Evolutionary conservation across 2,888 invertebrate genomes (phyloP), one percentile per base, ranked within the genome.

Genomic region (Polydrusus pterygomalis): DNA sequence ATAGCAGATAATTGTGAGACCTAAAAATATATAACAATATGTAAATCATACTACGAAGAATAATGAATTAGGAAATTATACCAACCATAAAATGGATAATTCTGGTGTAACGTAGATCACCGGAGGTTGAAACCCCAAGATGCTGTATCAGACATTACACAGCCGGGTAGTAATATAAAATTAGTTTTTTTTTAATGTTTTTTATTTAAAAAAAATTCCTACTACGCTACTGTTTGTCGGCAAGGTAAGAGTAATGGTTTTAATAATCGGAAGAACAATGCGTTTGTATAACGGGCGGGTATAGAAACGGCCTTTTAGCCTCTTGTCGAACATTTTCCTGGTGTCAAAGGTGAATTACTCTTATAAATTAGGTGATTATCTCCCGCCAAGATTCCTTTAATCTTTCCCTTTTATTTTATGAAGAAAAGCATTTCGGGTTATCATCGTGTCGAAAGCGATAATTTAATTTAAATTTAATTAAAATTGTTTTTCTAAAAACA

Each of bases 261-360:
- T 68, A 68, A 68, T 68, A 68, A 68, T 56, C 68, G 56, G 49
- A 38, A 56, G 68, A 68, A 68, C 68, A 68, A 68, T 68, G 56
- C 34, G 56, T 43, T 40, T n/a, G 17, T 56, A 45, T 63, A 45
- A 38, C 45, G 45, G 15, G 17, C 30, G n/a, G 45, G n/a, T 30
- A 30, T 47, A 63, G 38, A 63, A 20, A 40, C 15, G 38, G 40
- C 49, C 68, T 56, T 68, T 54, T 40, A 68, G 54, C 40, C 68
- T 68, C 68, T 68, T 56, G 68, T 68, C 68, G 68, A 68, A 68
- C 68, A 68, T 56, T 68, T 68, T 68, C 68, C 65, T 56, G 54
- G 68, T 68, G 54, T 68, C 56, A 68, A 56, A 68, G 68, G 38
- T 68, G 18, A 68, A 68, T 68, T 68, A 68, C 54, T 56, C 68